These are phyloP conservation scores for Julus scandinavius DNA, from an alignment of 2,888 invertebrate species.

Conservation along the genomic window DNA sequence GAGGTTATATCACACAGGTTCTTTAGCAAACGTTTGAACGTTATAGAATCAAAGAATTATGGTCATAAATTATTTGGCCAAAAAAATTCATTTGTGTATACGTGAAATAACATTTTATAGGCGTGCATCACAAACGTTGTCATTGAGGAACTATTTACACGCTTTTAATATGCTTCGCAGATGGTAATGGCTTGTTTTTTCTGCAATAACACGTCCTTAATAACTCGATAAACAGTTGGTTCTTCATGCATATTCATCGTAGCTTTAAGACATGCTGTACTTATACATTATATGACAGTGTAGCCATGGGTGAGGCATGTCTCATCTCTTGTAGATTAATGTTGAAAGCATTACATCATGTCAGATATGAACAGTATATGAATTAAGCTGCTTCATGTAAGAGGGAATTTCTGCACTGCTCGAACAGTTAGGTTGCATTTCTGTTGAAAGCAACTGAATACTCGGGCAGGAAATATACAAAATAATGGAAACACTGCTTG, in stretches of 20 bases:
- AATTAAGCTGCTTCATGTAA: not conserved
- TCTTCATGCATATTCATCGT: not conserved
- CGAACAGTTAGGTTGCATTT: too few relatives aligned
- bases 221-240: not conserved
- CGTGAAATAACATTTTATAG: not conserved
- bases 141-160: not conserved
- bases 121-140: not conserved
- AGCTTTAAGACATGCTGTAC: not conserved
- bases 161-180: not conserved
- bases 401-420: not conserved
- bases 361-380: not conserved
- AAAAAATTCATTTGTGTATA: slow-evolving; percentile 29
- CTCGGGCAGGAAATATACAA: too few relatives aligned
- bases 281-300: not conserved
- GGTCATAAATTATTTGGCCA: not conserved
- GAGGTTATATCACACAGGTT: slow-evolving; percentile 36
- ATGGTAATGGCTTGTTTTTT: not conserved
- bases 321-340: not conserved
- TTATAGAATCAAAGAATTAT: slow-evolving; percentile 13
- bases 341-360: not conserved
- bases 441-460: too few relatives aligned
- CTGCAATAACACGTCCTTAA: not conserved
- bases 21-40: not conserved
- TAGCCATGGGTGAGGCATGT: not conserved
- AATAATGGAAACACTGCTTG: too few relatives aligned